Conservation (phyloP, 53 echinoderm and acorn worm species). For the Actinopyga echinites region DNA sequence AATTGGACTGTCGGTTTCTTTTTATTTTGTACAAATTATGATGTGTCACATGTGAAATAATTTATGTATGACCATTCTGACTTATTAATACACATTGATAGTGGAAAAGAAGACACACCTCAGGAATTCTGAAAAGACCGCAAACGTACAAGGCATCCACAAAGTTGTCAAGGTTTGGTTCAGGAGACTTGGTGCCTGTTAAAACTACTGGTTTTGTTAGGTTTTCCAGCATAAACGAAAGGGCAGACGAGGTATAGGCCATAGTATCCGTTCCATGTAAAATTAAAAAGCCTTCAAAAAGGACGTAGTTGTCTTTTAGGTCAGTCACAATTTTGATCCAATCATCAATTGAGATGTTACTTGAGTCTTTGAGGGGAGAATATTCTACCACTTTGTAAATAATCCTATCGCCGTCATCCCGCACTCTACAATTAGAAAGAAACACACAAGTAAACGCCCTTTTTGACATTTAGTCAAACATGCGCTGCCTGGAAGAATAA, state of each 20-base stretch:
- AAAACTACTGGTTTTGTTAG: conserved; percentile 40
- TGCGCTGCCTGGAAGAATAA: too few relatives aligned
- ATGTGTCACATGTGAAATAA: too few relatives aligned
- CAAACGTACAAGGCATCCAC: too few relatives aligned
- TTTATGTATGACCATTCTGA: too few relatives aligned
- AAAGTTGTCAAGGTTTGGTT: background rate
- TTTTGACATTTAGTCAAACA: too few relatives aligned
- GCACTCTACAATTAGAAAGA: background rate
- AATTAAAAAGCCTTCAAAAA: conserved; percentile 45
- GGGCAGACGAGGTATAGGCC: conserved; percentile 45
- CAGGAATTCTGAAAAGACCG: too few relatives aligned
- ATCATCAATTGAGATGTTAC: conserved; percentile 27
- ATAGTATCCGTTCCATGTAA: conserved; percentile 54
- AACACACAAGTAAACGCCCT: background rate
- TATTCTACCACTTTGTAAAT: background rate
- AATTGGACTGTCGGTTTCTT: too few relatives aligned
- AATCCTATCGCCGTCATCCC: background rate
- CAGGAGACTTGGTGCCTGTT: conserved; percentile 39
- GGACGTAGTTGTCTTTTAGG: background rate
- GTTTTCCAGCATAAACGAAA: conserved; percentile 53
- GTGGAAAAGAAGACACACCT: too few relatives aligned
- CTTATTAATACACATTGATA: too few relatives aligned
- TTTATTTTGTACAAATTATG: too few relatives aligned
- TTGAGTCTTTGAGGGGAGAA: conserved; percentile 36
- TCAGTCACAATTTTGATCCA: conserved; percentile 3